These are phyloP conservation scores for Rhagophthalmus giganteus DNA, from an alignment of 2,888 invertebrate species.

Conservation along the genomic window DNA sequence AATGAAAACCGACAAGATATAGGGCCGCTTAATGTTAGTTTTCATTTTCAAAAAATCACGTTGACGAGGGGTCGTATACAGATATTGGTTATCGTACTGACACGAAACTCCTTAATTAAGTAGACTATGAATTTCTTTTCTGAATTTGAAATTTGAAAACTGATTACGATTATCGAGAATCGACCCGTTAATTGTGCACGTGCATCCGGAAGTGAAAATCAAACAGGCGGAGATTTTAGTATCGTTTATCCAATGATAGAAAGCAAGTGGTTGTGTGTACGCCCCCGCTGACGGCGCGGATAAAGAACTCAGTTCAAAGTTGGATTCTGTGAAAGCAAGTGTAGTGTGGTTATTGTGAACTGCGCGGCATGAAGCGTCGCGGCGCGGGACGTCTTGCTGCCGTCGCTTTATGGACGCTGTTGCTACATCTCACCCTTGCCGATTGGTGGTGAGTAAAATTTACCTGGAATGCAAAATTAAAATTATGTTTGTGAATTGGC, in stretches of 20 bases:
- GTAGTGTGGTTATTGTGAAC: conserved; percentile 39
- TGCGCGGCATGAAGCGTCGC: conserved; percentile 50
- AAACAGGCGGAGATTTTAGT: conserved; percentile 33
- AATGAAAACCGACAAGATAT: neutral
- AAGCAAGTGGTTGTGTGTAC: conserved; percentile 30
- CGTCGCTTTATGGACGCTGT: conserved; percentile 50
- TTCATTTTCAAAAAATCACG: neutral
- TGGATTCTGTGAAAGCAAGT: conserved; percentile 40
- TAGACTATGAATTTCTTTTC: too few relatives aligned
- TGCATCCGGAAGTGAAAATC: conserved; percentile 32
- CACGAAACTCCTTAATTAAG: too few relatives aligned
- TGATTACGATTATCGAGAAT: conserved; percentile 11
- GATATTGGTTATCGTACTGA: too few relatives aligned
- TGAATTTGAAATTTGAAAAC: too few relatives aligned
- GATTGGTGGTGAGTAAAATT: conserved; percentile 49
- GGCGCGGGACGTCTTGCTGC: conserved; percentile 49
- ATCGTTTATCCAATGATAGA: conserved; percentile 27
- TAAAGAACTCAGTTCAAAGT: conserved; percentile 39
- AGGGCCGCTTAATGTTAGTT: neutral
- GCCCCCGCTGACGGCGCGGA: conserved; percentile 36
- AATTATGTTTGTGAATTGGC: too few relatives aligned
- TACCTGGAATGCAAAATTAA: neutral
- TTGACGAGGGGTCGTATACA: too few relatives aligned
- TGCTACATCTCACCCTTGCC: conserved; percentile 46
- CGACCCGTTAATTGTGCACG: conserved; percentile 30